Conservation (phyloP, 2,113 vertebrate species). For the Pica pica region DNA sequence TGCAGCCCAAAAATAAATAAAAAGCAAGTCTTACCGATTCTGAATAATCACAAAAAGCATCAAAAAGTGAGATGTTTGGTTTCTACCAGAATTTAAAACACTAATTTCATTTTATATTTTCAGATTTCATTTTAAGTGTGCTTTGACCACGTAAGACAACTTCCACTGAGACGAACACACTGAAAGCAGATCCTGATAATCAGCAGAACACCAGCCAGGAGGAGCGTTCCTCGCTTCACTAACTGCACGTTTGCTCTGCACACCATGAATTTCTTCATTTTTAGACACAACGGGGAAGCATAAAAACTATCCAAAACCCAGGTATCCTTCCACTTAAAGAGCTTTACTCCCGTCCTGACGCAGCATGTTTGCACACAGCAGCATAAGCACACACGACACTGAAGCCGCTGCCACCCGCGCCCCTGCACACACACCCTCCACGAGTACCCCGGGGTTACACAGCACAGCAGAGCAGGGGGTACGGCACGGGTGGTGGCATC, state of each 20-base stretch:
- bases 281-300: rapidly evolving
- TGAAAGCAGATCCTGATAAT: background rate
- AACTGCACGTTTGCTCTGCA: background rate
- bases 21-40: background rate
- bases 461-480: background rate
- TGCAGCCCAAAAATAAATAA: background rate
- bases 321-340: background rate
- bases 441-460: rapidly evolving
- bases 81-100: background rate
- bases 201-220: background rate
- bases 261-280: background rate
- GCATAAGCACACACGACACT: rapidly evolving
- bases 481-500: rapidly evolving
- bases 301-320: background rate
- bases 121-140: background rate
- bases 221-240: rapidly evolving
- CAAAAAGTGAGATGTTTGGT: background rate
- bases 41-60: background rate
- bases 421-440: background rate
- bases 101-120: background rate
- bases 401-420: background rate
- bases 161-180: background rate
- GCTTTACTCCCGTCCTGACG: rapidly evolving
- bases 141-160: background rate
- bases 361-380: background rate